Conservation (phyloP, 2,888 invertebrate species). For the Chelonus formosanus region DNA sequence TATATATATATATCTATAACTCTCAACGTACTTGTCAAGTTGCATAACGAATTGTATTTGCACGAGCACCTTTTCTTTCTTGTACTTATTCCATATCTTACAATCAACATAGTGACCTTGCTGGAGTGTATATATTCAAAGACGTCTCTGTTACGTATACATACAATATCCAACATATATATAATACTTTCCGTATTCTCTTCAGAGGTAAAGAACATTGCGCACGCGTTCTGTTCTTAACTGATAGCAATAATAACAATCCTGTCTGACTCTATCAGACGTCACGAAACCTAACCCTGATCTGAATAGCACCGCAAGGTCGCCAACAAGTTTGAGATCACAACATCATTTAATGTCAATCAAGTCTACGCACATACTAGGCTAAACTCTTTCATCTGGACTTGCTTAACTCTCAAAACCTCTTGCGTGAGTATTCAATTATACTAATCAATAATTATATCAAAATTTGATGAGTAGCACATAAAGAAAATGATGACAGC, state of each 20-base stretch:
- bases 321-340: slow-evolving; percentile 20
- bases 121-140: not conserved
- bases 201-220: not conserved
- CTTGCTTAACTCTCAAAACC: too few relatives aligned
- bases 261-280: slow-evolving; percentile 30
- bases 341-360: not conserved
- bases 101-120: slow-evolving; percentile 21
- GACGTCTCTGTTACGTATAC: slow-evolving; percentile 1
- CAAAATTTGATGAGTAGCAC: not conserved
- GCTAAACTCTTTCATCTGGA: too few relatives aligned
- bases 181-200: too few relatives aligned
- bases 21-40: slow-evolving; percentile 5
- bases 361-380: too few relatives aligned
- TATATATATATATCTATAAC: not conserved
- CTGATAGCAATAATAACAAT: slow-evolving; percentile 21
- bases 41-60: slow-evolving; percentile 23
- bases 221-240: not conserved
- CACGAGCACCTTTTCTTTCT: slow-evolving; percentile 8
- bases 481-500: not conserved
- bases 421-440: too few relatives aligned
- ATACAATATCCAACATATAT: not conserved
- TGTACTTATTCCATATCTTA: not conserved
- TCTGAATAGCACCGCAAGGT: slow-evolving; percentile 40
- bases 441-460: too few relatives aligned
- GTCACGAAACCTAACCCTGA: slow-evolving; percentile 39